Evolutionary conservation across 2,113 vertebrate genomes (phyloP), one percentile per base, ranked within the genome.

Genomic region (Pampusana beccarii): DNA sequence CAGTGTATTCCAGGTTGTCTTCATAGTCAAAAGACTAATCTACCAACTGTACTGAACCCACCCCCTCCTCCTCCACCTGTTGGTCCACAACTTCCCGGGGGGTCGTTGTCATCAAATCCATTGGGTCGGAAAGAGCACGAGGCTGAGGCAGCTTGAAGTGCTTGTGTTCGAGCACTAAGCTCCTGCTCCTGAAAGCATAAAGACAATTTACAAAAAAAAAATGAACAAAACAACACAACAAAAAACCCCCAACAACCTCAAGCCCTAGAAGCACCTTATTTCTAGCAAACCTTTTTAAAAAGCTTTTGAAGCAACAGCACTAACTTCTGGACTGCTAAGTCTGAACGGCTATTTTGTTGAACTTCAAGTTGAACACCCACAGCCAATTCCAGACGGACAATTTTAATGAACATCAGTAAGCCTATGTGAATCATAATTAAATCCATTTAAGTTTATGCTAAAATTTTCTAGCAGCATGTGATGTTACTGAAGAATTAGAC

Each of bases 51-150:
- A 92, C 98, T 99, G 97, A 99, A 99, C 67, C 99, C 99, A 77
- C 98, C 97, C 69, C 98, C 98, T 23, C 99, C 99, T 10, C 99
- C 99, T 66, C 99, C 99, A 28, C 99, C 99, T 56, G 99, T 98
- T 23, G 99, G 99, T 29, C 99, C 99, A 66, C 99, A 99, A 86
- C 99, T 99, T 92, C 99, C 99, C 0, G 99, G 99, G 53, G 99
- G 99, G 88, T 99, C 99, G 21, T 99, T 99, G 98, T 99, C 99
- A 95, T 99, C 99, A 90, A 99, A 99, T 94, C 99, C 99, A 84
- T 99, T 98, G 96, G 99, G 99, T 80, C 99, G 98, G 97, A 99
- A 99, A 13, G 99, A 99, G 95, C 99, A 99, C 1, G 99, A 99
- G 66, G 99, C 98, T 23, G 99, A 99, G 34, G 99, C 98, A 15